These are phyloP conservation scores for Nephrocerus scutellatus DNA, from an alignment of 2,888 invertebrate genomes.

Conservation along the genomic window DNA sequence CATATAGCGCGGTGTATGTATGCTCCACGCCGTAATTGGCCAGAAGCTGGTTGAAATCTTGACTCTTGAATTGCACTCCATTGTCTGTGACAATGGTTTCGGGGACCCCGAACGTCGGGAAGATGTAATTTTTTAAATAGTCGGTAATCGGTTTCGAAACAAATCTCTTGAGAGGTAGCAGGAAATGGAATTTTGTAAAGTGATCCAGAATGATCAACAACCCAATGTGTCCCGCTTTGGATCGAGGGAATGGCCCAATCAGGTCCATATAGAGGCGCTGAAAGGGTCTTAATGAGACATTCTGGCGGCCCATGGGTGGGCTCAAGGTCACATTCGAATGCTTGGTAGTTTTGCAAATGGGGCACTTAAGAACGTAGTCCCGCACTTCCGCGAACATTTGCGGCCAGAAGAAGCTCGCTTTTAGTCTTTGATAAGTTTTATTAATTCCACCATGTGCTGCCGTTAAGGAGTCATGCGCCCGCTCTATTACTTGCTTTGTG, in stretches of 20 bases:
- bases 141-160: not conserved
- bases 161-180: constrained; percentile 4
- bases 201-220: constrained; percentile 11
- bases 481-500: too few relatives aligned
- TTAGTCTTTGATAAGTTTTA: too few relatives aligned
- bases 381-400: too few relatives aligned
- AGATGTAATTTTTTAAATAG: constrained; percentile 14
- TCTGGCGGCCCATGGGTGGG: constrained; percentile 3
- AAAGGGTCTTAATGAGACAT: constrained; percentile 6
- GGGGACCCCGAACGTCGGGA: constrained; percentile 26
- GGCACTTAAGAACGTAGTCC: too few relatives aligned
- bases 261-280: constrained; percentile 13
- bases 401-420: too few relatives aligned
- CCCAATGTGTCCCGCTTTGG: constrained; percentile 5
- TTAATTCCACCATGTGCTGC: too few relatives aligned
- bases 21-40: constrained; percentile 7
- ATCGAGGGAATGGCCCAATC: constrained; percentile 11
- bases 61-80: constrained; percentile 1
- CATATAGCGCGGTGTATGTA: constrained; percentile 2
- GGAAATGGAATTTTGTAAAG: constrained; percentile 10
- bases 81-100: constrained; percentile 11
- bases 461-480: too few relatives aligned
- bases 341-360: too few relatives aligned
- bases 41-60: constrained; percentile 1
- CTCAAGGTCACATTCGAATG: too few relatives aligned